Percentiles rank a stretch among this genome's conserved stretches.
Conservation (phyloP, 2,888 invertebrate genomes). For the Melinaea marsaeus region DNA sequence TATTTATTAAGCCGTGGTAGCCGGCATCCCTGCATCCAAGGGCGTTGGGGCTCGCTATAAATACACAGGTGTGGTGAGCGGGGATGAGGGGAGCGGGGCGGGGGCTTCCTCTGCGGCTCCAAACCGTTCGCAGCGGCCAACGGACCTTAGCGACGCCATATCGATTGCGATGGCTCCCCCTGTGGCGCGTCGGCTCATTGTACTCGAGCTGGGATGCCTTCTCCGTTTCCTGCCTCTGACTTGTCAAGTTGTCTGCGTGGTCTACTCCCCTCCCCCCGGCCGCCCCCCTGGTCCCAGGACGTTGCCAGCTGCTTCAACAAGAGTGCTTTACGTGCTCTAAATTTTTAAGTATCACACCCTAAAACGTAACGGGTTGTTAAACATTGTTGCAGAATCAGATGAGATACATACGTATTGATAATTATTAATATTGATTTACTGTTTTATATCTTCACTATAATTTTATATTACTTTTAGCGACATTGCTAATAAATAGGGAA, state of each 20-base stretch:
- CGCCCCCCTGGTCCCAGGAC: slow-evolving; percentile 48
- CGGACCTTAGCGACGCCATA: slow-evolving; percentile 78
- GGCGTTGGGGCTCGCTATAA: slow-evolving; percentile 67
- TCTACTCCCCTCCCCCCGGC: slow-evolving; percentile 39
- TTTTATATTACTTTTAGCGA: too few relatives aligned
- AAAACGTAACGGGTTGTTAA: slow-evolving; percentile 6
- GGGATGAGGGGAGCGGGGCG: slow-evolving; percentile 55
- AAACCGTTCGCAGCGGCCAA: slow-evolving; percentile 74
- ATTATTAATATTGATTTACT: too few relatives aligned
- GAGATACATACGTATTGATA: background rate
- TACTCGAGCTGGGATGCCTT: slow-evolving; percentile 73
- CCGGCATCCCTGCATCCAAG: slow-evolving; percentile 72
- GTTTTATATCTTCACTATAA: too few relatives aligned
- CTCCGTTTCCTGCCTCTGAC: slow-evolving; percentile 72
- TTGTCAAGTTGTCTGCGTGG: slow-evolving; percentile 57
- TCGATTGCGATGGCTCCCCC: slow-evolving; percentile 79
- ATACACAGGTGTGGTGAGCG: slow-evolving; percentile 73
- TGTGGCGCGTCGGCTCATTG: slow-evolving; percentile 74
- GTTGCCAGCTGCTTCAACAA: slow-evolving; percentile 62
- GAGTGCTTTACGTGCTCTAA: slow-evolving; percentile 41
- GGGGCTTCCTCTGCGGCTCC: slow-evolving; percentile 74
- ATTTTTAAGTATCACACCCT: slow-evolving; percentile 27
- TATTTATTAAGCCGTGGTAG: slow-evolving; percentile 35
- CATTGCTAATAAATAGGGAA: too few relatives aligned
- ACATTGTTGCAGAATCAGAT: background rate